Percentiles rank a stretch among this genome's conserved stretches.
These are phyloP conservation scores for Drosophila cardini DNA, from an alignment of 1,140 invertebrate species.

Conservation along the genomic window DNA sequence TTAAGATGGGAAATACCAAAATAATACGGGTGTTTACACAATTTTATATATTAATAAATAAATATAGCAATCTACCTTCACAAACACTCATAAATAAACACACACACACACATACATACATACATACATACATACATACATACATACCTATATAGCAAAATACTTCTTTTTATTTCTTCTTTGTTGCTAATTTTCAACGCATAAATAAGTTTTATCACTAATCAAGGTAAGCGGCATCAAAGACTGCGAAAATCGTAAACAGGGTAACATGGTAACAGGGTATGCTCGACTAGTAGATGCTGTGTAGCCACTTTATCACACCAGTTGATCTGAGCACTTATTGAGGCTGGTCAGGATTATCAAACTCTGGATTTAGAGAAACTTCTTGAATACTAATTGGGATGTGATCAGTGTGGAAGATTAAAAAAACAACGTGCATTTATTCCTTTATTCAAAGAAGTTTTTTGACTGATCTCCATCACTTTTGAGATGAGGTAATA, in stretches of 20 bases:
- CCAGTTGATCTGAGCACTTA: neutral
- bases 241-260: neutral
- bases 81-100: slow-evolving; percentile 58
- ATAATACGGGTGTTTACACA: slow-evolving; percentile 42
- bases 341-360: neutral
- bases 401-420: too few relatives aligned
- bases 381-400: too few relatives aligned
- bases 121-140: slow-evolving; percentile 2
- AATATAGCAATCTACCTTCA: too few relatives aligned
- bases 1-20: slow-evolving; percentile 62
- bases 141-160: too few relatives aligned
- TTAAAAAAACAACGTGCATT: too few relatives aligned
- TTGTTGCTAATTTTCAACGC: slow-evolving; percentile 51
- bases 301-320: neutral
- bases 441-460: too few relatives aligned
- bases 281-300: slow-evolving; percentile 5
- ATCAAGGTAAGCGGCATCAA: slow-evolving; percentile 73
- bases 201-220: slow-evolving; percentile 80
- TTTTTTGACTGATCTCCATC: too few relatives aligned
- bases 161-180: slow-evolving; percentile 35
- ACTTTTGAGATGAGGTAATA: neutral
- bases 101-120: slow-evolving; percentile 24
- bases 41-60: slow-evolving; percentile 68
- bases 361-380: too few relatives aligned
- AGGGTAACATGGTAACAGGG: neutral